phyloP scores from a whole-genome alignment of 2,888 invertebrate genomes.

The Mesopsocus fuscifrons region DNA sequence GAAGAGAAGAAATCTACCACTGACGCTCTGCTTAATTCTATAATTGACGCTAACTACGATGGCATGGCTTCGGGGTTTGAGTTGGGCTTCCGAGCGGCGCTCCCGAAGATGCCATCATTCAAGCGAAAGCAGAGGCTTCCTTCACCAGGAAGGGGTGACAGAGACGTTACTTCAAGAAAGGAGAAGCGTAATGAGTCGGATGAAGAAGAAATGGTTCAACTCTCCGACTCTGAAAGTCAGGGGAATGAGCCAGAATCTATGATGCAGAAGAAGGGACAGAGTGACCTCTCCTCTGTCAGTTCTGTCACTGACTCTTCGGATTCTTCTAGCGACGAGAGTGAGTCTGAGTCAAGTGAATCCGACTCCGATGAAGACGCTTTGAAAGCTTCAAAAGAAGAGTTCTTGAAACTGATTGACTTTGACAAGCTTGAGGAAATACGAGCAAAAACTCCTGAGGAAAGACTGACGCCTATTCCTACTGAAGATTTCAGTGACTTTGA shows the following conservation, averaged over 20 bases:
- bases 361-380: neutral
- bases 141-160: constrained; percentile 56
- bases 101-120: constrained; percentile 93
- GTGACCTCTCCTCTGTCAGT: neutral
- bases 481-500: constrained; percentile 12
- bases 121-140: constrained; percentile 56
- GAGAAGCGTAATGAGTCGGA: constrained; percentile 44
- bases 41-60: constrained; percentile 32
- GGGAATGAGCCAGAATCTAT: constrained; percentile 10
- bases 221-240: constrained; percentile 35
- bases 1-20: constrained; percentile 30
- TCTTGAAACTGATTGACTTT: constrained; percentile 1
- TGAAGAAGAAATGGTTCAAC: constrained; percentile 57
- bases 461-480: constrained; percentile 21
- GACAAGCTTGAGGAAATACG: constrained; percentile 16
- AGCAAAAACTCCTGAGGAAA: constrained; percentile 21
- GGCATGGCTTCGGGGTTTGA: constrained; percentile 31
- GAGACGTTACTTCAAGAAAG: too few relatives aligned
- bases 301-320: neutral
- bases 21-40: constrained; percentile 33
- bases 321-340: neutral
- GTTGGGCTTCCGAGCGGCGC: constrained; percentile 69
- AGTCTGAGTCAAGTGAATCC: neutral
- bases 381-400: neutral
- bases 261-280: constrained; percentile 10